Percentiles rank a stretch among this genome's conserved stretches.
Evolutionary conservation across 2,888 invertebrate species (phyloP).

Genomic region (Drosophila suboccidentalis): DNA sequence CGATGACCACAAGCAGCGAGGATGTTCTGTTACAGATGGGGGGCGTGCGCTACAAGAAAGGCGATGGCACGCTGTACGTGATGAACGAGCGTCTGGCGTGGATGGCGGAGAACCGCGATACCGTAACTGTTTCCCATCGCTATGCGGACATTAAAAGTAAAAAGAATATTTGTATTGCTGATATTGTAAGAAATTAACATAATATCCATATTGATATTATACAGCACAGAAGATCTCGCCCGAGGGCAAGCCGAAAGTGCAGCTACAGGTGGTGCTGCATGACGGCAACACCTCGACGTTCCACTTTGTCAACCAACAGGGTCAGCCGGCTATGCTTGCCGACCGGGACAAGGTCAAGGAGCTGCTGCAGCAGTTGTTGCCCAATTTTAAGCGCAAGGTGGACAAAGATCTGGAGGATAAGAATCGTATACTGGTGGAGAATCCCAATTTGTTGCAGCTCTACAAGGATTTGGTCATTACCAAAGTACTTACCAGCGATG

Average conservation of each 20-base stretch:
- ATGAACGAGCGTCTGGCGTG: slow-evolving; percentile 98
- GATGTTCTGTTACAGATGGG: slow-evolving; percentile 97
- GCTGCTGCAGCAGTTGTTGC: slow-evolving; percentile 94
- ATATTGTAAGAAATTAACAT: background rate
- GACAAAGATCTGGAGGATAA: slow-evolving; percentile 96
- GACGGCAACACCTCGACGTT: slow-evolving; percentile 98
- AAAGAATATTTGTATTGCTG: background rate
- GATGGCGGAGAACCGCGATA: slow-evolving; percentile 97
- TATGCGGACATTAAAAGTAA: slow-evolving; percentile 98
- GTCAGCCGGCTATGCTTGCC: slow-evolving; percentile 92
- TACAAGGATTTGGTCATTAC: slow-evolving; percentile 99
- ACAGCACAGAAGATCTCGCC: slow-evolving; percentile 98
- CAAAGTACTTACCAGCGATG: slow-evolving; percentile 97
- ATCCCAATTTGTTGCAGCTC: slow-evolving; percentile 95
- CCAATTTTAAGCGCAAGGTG: slow-evolving; percentile 97
- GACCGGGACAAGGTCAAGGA: slow-evolving; percentile 98
- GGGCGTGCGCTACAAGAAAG: slow-evolving; percentile 97
- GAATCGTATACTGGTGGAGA: slow-evolving; percentile 94
- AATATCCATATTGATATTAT: slow-evolving; percentile 61
- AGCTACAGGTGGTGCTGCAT: slow-evolving; percentile 97
- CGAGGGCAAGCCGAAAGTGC: slow-evolving; percentile 98
- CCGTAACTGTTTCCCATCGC: slow-evolving; percentile 96
- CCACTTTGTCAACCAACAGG: slow-evolving; percentile 96
- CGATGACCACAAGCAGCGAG: slow-evolving; percentile 95
- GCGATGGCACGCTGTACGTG: slow-evolving; percentile 96